These are phyloP conservation scores for Drosophila anomalata DNA, from an alignment of 2,888 invertebrate species.

Conservation along the genomic window DNA sequence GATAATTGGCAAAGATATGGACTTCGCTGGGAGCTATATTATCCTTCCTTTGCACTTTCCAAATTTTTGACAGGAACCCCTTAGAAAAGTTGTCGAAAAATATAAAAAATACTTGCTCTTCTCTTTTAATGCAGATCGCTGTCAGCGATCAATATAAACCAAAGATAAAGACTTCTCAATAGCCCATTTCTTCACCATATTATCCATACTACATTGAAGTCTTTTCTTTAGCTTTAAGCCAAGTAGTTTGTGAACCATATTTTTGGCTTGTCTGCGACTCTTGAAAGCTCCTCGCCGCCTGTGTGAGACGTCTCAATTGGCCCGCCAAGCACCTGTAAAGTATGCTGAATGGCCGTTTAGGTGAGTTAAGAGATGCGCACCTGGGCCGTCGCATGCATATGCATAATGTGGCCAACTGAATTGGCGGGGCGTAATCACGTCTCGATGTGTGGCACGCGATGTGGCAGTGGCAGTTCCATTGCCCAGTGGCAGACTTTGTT, in stretches of 20 bases:
- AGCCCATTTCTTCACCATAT: not conserved
- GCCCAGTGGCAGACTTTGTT: conserved; percentile 31
- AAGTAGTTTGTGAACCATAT: not conserved
- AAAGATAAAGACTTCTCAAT: not conserved
- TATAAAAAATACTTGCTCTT: too few species aligned
- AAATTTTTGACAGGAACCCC: too few species aligned
- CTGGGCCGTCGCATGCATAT: conserved; percentile 12
- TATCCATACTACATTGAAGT: not conserved
- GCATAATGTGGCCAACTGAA: conserved; percentile 29
- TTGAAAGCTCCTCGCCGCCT: conserved; percentile 21
- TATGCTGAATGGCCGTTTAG: conserved; percentile 38
- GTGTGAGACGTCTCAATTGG: conserved; percentile 32
- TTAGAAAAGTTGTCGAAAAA: too few species aligned
- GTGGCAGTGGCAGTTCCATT: conserved; percentile 17
- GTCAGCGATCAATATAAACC: not conserved
- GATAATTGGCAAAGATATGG: not conserved
- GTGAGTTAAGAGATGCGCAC: conserved; percentile 29
- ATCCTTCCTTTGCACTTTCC: too few species aligned
- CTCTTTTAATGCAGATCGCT: too few species aligned
- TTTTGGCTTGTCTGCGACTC: not conserved
- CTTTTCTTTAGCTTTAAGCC: not conserved
- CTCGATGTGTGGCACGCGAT: conserved; percentile 45
- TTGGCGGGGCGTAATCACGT: conserved; percentile 34
- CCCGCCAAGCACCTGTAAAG: conserved; percentile 34
- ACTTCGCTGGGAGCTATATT: not conserved